Conservation (phyloP, 1,140 invertebrate species). For the Dendrolimus punctatus region DNA sequence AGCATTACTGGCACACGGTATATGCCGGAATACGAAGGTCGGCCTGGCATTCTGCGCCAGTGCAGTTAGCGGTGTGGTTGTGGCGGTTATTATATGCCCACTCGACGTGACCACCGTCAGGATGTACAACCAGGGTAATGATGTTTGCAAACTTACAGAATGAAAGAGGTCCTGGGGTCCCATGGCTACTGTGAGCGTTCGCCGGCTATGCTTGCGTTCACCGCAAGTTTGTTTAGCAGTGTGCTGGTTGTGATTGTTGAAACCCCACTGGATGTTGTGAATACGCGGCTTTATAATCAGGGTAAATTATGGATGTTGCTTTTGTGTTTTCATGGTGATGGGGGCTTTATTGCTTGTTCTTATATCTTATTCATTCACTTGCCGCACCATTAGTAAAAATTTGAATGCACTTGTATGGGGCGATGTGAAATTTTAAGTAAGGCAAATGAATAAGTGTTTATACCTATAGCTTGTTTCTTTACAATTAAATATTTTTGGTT, state of each 20-base stretch:
- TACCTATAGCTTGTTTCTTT: too few species aligned
- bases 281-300: constrained; percentile 57
- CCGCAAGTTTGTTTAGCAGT: constrained; percentile 81
- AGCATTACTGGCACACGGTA: constrained; percentile 71
- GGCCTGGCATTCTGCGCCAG: constrained; percentile 80
- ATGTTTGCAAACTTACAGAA: constrained; percentile 35
- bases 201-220: constrained; percentile 76
- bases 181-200: constrained; percentile 69
- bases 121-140: constrained; percentile 88
- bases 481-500: too few species aligned
- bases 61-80: constrained; percentile 80
- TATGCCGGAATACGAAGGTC: constrained; percentile 72
- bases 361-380: too few species aligned
- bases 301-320: constrained; percentile 31
- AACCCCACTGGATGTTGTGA: constrained; percentile 83
- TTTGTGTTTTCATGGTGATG: not conserved
- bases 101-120: constrained; percentile 89
- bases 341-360: too few species aligned
- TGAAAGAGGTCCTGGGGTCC: constrained; percentile 73
- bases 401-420: too few species aligned
- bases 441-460: too few species aligned
- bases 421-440: too few species aligned
- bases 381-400: too few species aligned
- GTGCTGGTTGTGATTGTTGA: constrained; percentile 81
- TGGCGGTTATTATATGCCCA: constrained; percentile 84